phyloP scores from a whole-genome alignment of 2,888 invertebrate species.

The Caradrina kadenii region DNA sequence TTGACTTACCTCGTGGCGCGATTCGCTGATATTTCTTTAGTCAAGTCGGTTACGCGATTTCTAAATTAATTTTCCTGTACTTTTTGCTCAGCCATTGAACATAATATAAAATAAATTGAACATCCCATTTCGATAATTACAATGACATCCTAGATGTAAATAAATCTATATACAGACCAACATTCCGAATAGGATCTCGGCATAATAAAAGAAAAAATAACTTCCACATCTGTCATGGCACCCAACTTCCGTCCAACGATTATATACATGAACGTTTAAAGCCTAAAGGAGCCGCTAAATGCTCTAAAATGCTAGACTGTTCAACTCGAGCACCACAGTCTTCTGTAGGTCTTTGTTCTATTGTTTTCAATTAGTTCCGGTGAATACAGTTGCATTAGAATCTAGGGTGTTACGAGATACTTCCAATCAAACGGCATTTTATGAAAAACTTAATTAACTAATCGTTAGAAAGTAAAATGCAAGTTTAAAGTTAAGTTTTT shows the following conservation, averaged over 20 bases:
- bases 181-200: conserved; percentile 39
- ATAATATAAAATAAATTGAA: conserved; percentile 31
- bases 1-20: conserved; percentile 6
- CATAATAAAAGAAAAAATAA: conserved; percentile 55
- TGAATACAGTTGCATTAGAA: conserved; percentile 29
- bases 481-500: neutral
- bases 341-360: conserved; percentile 27
- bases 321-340: conserved; percentile 82
- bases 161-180: conserved; percentile 59
- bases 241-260: conserved; percentile 72
- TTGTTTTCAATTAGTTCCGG: conserved; percentile 5
- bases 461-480: conserved; percentile 5
- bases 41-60: conserved; percentile 12
- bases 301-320: conserved; percentile 87
- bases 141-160: conserved; percentile 48
- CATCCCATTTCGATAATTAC: conserved; percentile 45
- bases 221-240: conserved; percentile 76
- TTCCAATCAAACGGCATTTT: conserved; percentile 15
- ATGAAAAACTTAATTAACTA: neutral
- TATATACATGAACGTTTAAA: conserved; percentile 62
- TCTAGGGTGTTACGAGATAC: neutral
- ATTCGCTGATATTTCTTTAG: conserved; percentile 17
- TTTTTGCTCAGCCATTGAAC: conserved; percentile 20
- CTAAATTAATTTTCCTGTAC: conserved; percentile 14
- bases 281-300: conserved; percentile 81